These are phyloP conservation scores for Typhlichthys eigenmanni DNA, from an alignment of 2,797 vertebrate species.

Conservation along the genomic window DNA sequence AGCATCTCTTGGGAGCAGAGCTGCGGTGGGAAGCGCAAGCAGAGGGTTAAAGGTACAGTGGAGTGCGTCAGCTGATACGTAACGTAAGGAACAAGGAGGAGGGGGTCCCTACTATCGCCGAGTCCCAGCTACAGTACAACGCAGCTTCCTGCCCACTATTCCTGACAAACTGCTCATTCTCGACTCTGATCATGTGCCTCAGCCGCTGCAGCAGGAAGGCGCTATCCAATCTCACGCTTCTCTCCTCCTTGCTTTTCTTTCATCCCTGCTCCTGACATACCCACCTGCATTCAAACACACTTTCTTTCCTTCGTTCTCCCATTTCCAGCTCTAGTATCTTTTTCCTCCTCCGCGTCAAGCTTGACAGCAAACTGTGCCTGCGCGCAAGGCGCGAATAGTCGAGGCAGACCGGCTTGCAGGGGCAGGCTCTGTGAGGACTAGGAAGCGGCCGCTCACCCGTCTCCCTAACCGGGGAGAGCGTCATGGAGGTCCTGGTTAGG, in stretches of 20 bases:
- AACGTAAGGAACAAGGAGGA: conserved; percentile 31
- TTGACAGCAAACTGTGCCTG: conserved; percentile 15
- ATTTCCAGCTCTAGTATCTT: conserved; percentile 6
- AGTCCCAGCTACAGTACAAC: conserved; percentile 20
- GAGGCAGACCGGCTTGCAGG: background rate
- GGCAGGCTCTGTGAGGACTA: conserved; percentile 15
- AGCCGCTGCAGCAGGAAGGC: conserved; percentile 82
- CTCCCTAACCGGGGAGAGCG: conserved; percentile 13
- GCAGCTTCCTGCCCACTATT: conserved; percentile 69
- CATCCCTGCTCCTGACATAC: conserved; percentile 37
- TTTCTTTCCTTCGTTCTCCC: conserved; percentile 4
- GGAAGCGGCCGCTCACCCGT: background rate
- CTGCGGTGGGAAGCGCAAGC: conserved; percentile 54
- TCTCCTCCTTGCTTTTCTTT: background rate
- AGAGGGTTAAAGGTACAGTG: conserved; percentile 69
- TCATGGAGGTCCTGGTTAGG: conserved; percentile 61
- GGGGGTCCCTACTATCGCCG: conserved; percentile 32
- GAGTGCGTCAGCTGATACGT: conserved; percentile 67
- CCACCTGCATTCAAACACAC: conserved; percentile 33
- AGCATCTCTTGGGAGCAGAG: conserved; percentile 24
- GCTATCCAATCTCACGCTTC: conserved; percentile 70
- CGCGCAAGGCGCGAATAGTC: too few relatives aligned
- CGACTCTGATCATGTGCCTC: conserved; percentile 83
- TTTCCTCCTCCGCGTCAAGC: conserved; percentile 1
- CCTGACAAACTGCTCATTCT: conserved; percentile 74